Percentiles rank a stretch among this genome's conserved stretches.
Evolutionary conservation across 2,797 vertebrate species (phyloP).

Genomic region (Sebastes nivosus): DNA sequence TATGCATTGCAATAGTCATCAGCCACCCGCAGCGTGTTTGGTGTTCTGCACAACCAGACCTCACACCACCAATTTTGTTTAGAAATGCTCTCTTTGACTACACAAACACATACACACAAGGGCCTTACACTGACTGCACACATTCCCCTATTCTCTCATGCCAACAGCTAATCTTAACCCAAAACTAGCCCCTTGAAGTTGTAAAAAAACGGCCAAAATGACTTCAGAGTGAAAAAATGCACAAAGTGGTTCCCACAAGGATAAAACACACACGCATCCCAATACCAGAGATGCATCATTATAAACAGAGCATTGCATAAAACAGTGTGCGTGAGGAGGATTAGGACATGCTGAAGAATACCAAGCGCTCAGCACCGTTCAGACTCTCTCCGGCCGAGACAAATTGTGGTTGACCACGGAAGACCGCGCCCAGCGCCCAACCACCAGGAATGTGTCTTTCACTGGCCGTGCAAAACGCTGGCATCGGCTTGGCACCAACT

Average conservation of each 20-base stretch:
- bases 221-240: slow-evolving; percentile 64
- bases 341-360: slow-evolving; percentile 55
- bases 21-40: slow-evolving; percentile 38
- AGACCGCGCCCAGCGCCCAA: slow-evolving; percentile 57
- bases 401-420: slow-evolving; percentile 63
- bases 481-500: slow-evolving; percentile 53
- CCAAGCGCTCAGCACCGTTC: slow-evolving; percentile 57
- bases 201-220: slow-evolving; percentile 25
- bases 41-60: slow-evolving; percentile 49
- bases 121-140: slow-evolving; percentile 13
- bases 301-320: slow-evolving; percentile 57
- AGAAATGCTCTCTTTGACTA: slow-evolving; percentile 50
- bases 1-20: slow-evolving; percentile 31
- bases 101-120: slow-evolving; percentile 11
- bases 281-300: slow-evolving; percentile 49
- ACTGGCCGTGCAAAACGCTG: slow-evolving; percentile 62
- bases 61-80: slow-evolving; percentile 60
- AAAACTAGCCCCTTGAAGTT: slow-evolving; percentile 32
- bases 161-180: slow-evolving; percentile 36
- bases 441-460: slow-evolving; percentile 67
- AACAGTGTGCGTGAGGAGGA: slow-evolving; percentile 37
- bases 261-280: slow-evolving; percentile 46
- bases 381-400: slow-evolving; percentile 59
- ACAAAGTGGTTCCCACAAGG: slow-evolving; percentile 47
- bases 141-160: slow-evolving; percentile 13